A percentile compares a stretch with the other conserved stretches of the same genome.
Evolutionary conservation across 2,797 vertebrate genomes (phyloP).

Genomic region (Oophaga sylvatica): DNA sequence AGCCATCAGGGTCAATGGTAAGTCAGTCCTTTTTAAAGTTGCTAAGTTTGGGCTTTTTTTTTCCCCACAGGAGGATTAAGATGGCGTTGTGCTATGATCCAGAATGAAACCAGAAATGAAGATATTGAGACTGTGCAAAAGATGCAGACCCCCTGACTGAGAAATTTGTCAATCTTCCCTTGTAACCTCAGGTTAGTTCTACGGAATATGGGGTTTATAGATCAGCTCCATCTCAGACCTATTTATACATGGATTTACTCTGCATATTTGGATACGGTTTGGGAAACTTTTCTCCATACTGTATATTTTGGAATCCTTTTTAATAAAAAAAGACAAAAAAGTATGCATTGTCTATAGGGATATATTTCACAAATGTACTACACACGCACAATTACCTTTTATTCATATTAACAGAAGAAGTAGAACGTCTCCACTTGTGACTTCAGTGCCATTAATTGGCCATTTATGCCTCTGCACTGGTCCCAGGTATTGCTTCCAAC

Average conservation of each 20-base stretch:
- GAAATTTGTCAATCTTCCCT: conserved; percentile 27
- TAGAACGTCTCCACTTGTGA: too few relatives aligned
- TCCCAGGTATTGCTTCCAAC: too few relatives aligned
- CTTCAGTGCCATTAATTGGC: too few relatives aligned
- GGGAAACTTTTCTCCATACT: not conserved
- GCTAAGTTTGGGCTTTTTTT: not conserved
- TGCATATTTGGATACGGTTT: not conserved
- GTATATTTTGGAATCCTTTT: not conserved
- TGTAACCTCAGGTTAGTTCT: conserved; percentile 67
- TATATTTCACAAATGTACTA: not conserved
- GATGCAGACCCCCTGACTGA: conserved; percentile 82
- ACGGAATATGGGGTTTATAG: not conserved
- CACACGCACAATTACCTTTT: not conserved
- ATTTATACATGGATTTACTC: not conserved
- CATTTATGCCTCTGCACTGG: too few relatives aligned
- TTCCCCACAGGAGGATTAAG: conserved; percentile 54
- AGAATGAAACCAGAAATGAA: conserved; percentile 83
- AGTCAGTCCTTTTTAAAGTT: not conserved
- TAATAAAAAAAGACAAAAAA: too few relatives aligned
- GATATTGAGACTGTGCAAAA: conserved; percentile 80
- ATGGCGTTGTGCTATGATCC: conserved; percentile 62
- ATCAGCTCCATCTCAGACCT: too few relatives aligned
- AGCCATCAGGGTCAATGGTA: too few relatives aligned
- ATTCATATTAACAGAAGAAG: not conserved
- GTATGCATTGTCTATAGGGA: not conserved